Percentiles rank a stretch among this genome's conserved stretches.
Conservation (phyloP, 2,113 vertebrate genomes). For the Axis porcinus region DNA sequence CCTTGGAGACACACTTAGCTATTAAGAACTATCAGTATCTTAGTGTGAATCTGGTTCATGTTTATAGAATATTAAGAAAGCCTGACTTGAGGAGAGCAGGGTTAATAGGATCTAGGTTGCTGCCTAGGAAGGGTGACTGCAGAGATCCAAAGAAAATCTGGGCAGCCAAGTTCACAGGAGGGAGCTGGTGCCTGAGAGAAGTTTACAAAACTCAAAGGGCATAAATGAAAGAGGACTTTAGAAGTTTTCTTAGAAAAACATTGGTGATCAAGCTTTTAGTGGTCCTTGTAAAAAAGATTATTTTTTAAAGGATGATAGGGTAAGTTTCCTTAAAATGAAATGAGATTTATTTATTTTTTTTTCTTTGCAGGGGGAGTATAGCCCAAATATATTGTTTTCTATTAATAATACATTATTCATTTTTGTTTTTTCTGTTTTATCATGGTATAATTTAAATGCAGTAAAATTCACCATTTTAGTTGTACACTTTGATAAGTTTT, state of each 20-base stretch:
- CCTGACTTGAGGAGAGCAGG: neutral
- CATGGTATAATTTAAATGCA: neutral
- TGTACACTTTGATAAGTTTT: neutral
- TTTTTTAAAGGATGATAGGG: neutral
- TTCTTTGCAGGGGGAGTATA: rapidly evolving
- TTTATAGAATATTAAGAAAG: neutral
- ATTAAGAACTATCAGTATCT: neutral
- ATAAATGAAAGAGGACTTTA: neutral
- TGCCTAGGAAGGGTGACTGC: neutral
- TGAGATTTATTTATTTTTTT: neutral
- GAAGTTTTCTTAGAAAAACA: neutral
- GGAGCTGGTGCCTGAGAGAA: neutral
- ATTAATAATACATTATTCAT: neutral
- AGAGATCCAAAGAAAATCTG: neutral
- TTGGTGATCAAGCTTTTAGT: neutral
- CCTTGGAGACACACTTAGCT: neutral
- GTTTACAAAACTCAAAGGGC: neutral
- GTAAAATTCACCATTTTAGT: neutral
- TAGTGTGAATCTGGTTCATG: neutral
- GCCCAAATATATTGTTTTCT: neutral
- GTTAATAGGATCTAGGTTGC: neutral
- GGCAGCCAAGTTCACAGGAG: too few species aligned
- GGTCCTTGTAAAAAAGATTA: neutral
- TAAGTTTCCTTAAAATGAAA: neutral
- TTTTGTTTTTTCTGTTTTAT: neutral